Percentiles rank a stretch among this genome's conserved stretches.
Conservation (phyloP, 2,888 invertebrate genomes). For the Steinernema carpocapsae region DNA sequence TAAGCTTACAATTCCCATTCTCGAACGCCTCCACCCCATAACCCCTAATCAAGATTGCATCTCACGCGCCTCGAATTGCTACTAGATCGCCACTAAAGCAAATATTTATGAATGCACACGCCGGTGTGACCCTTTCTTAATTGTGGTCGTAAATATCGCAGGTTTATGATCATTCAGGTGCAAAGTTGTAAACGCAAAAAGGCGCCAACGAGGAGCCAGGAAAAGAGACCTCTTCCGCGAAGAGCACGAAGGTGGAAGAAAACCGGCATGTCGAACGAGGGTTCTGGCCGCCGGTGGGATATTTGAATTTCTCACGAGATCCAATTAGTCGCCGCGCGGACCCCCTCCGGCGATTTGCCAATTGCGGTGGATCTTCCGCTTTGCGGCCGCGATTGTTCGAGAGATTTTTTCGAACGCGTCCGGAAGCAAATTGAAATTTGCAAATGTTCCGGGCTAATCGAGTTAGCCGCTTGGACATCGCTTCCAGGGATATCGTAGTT, state of each 20-base stretch:
- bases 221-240: background rate
- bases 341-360: constrained; percentile 31
- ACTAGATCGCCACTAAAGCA: constrained; percentile 9
- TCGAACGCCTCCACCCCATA: background rate
- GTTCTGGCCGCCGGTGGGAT: background rate
- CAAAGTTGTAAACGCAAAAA: constrained; percentile 33
- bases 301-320: constrained; percentile 34
- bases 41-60: background rate
- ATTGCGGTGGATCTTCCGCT: constrained; percentile 1
- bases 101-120: constrained; percentile 29
- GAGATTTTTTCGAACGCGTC: constrained; percentile 10
- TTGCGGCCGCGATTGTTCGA: background rate
- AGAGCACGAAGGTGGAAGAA: background rate
- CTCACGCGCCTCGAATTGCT: background rate
- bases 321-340: constrained; percentile 31
- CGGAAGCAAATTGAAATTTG: constrained; percentile 30
- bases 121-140: constrained; percentile 15
- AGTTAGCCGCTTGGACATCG: background rate
- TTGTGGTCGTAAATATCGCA: constrained; percentile 35
- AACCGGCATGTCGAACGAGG: background rate
- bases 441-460: background rate
- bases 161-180: constrained; percentile 35
- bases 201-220: constrained; percentile 4
- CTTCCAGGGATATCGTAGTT: constrained; percentile 1
- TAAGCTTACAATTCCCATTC: too few relatives aligned